Percentiles rank a stretch among this genome's conserved stretches.
Evolutionary conservation across 1,140 invertebrate species (phyloP).

Genomic region (Listronotus bonariensis): DNA sequence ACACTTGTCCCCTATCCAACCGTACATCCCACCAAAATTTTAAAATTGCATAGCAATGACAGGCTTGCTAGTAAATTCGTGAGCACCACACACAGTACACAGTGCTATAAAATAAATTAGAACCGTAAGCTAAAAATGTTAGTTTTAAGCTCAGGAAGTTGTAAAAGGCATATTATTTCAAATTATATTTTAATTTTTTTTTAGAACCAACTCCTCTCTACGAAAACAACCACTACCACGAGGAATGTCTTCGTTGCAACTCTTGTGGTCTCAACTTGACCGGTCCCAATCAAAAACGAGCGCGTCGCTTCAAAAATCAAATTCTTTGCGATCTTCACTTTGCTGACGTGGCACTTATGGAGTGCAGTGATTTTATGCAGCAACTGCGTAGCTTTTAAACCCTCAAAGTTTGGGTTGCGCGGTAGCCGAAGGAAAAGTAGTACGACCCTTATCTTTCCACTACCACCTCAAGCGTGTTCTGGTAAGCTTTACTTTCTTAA

Average conservation of each 20-base stretch:
- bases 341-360: constrained; percentile 92
- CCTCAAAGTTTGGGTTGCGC: constrained; percentile 87
- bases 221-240: constrained; percentile 95
- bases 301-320: constrained; percentile 72
- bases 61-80: no score
- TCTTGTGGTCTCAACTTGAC: constrained; percentile 90
- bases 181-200: constrained; percentile 52
- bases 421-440: constrained; percentile 85
- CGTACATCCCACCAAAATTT: no score
- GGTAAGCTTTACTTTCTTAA: constrained; percentile 63
- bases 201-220: constrained; percentile 81
- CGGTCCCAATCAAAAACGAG: constrained; percentile 84
- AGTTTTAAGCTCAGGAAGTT: no score
- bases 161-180: no score
- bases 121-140: background rate
- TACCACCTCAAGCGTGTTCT: constrained; percentile 92
- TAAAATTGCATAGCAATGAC: no score
- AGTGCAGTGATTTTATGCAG: constrained; percentile 95
- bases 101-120: no score
- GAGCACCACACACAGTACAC: no score
- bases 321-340: constrained; percentile 90
- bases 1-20: no score
- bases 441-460: constrained; percentile 86
- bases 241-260: constrained; percentile 90
- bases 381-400: constrained; percentile 94